Base-by-base conservation (phyloP, 2,797 vertebrate genomes). In the Florisuga fusca region DNA sequence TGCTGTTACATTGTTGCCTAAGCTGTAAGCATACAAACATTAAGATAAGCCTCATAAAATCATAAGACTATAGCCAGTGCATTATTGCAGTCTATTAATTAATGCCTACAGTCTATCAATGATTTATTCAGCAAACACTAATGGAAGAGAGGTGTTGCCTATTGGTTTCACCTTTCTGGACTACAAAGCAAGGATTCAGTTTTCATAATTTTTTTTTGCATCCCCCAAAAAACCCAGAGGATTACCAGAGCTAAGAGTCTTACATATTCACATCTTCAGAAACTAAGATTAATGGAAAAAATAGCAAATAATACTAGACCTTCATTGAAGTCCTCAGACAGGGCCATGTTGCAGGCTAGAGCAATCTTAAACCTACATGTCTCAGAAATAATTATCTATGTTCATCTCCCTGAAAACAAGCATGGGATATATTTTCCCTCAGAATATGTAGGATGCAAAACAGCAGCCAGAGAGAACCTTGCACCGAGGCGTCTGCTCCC, bases 201-300 rank as follows among this genome's bases (percentile, higher is more conserved):
- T 84, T 80, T 80, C 53, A n/a, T 34, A 77, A 7, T 4, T 89
- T 79, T 74, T 74, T 36, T 17, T 92, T 76, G 74, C 15, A 33
- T 87, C 18, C 19, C 15, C 9, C 2, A 29, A 82, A 62, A 77
- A 77, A 2, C 0, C 0, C 41, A 74, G 29, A 73, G 31, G 67
- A 88, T 36, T 5, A 6, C 9, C 31, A 54, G 11, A 72, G 20
- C 31, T 41, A 34, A 64, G 31, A 68, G n/a, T 13, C 26, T 26
- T 41, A 75, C 0, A 1, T 38, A 81, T 58, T 73, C 33, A 67
- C 18, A 7, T 46, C 50, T 77, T 73, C 71, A 84, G 74, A 90
- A 92, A 80, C 7, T 33, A 33, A 80, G n/a, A 71, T 74, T 62
- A 45, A 61, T 87, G 15, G 23, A 12, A 69, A 76, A 67, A 86